Base-by-base conservation (phyloP, 2,113 vertebrate genomes). In the Holacanthus passer region DNA sequence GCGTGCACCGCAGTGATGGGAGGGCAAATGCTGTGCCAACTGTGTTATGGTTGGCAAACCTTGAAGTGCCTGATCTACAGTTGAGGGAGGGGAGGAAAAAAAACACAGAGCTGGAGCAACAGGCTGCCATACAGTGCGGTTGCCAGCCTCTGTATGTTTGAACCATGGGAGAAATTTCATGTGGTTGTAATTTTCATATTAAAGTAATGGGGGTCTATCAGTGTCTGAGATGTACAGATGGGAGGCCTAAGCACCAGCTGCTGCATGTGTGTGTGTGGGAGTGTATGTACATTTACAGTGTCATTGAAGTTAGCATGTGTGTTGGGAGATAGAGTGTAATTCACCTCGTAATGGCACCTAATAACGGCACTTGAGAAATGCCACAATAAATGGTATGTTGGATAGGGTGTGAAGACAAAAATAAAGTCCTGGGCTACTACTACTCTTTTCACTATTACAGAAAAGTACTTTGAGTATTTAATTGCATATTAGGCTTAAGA, bases 161-260 rank as follows among this genome's bases (percentile, higher is more conserved):
- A 92, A 93, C 88, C 88, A 89, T 87, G 85, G 88, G 87, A 88
- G 86, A 93, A 91, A 85, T 92, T 90, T 95, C 94, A 95, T 89
- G 92, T 94, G 94, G 90, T 94, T 93, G 90, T 87, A 92, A 95
- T 95, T 95, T 95, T 94, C 90, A 83, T 93, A 92, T 95, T 94
- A 94, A 92, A 88, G 85, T 90, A 94, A 94, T 94, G 77, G 87
- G 77, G 74, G 56, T 93, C 77, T 91, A 90, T 90, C 88, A 86
- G 85, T 74, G 88, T 86, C 70, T 86, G 74, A 88, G 87, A 89
- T 89, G 89, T 77, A 86, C 91, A 84, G 89, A 86, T 87, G 82
- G 80, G 77, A 79, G 68, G 77, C 50, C 78, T 73, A 41, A 67
- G 79, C 66, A 31, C 74, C 79, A 81, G 83, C 82, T 68, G 84